Base-by-base conservation (phyloP, 2,888 invertebrate species). In the Petrolisthes cinctipes region DNA sequence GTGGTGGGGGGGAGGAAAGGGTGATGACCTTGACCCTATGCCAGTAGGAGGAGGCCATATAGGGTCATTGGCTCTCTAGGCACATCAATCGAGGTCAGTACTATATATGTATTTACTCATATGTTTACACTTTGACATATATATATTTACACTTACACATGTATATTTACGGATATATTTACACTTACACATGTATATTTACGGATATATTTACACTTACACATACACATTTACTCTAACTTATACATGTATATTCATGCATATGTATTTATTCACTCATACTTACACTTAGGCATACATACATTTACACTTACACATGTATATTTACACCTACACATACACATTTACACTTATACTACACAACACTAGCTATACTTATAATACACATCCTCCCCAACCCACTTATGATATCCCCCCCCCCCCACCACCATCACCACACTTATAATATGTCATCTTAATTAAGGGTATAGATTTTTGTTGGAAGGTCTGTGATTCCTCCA, bases 91-190 rank as follows among this genome's bases (percentile, higher is more conserved):
- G 37, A 37, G 37, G 37, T 37, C 37, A 37, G 2, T 37, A 37
- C 20, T 17, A n/a, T 75, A 11, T 17, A 23, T 76, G 2, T 76
- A 7, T 20, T 11, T 81, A 5, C n/a, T n/a, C 23, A 9, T 57
- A 56, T 81, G 20, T 81, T 56, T 81, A 81, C 56, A 81, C 56
- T 56, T 57, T 6, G 53, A 80, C 56, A 81, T 81, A 81, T 81
- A 57, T 81, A 81, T 81, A 81, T 81, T 56, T 17, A 53, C 53
- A 76, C 53, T 51, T 76, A 76, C 53, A 7, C 53, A 76, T 76
- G 53, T 76, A 76, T 76, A 76, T 66, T 51, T 80, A 80, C 7
- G 54, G 4, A 80, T 56, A 82, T 57, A 23, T 82, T 23, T 57
- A 61, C 20, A 82, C 20, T 23, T 66, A 82, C 7, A 61, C 5